Conservation (phyloP, 2,113 vertebrate species). For the Zonotrichia leucophrys region DNA sequence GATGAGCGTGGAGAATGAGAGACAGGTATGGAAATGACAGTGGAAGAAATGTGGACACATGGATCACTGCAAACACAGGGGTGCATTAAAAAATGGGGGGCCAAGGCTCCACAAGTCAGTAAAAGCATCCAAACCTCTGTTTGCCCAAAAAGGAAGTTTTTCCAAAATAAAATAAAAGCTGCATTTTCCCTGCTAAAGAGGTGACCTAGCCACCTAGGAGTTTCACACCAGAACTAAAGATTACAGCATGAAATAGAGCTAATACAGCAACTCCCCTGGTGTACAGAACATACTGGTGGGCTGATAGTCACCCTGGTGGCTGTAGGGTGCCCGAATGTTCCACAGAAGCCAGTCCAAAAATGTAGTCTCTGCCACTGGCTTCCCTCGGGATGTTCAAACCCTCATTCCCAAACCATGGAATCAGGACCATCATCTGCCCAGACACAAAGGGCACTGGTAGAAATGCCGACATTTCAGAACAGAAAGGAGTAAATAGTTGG, state of each 20-base stretch:
- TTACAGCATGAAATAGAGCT: background rate
- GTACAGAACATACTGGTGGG: background rate
- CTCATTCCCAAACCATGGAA: background rate
- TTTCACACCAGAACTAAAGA: background rate
- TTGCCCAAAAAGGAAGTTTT: background rate
- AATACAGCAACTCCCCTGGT: background rate
- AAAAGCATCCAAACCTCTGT: background rate
- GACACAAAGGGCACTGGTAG: background rate
- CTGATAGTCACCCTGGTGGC: background rate
- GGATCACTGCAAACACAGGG: background rate
- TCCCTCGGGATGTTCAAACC: background rate
- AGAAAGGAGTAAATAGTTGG: background rate
- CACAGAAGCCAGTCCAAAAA: background rate
- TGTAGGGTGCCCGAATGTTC: fast-evolving
- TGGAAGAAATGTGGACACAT: background rate
- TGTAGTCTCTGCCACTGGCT: background rate
- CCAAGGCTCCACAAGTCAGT: background rate
- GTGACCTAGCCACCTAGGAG: background rate
- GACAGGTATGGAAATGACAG: background rate
- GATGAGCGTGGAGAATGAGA: background rate
- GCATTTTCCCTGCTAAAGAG: background rate
- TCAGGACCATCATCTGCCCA: background rate
- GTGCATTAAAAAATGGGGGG: background rate
- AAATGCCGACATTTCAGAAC: background rate
- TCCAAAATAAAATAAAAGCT: background rate